A percentile compares a stretch with the other conserved stretches of the same genome.
Evolutionary conservation across 2,797 vertebrate species (phyloP).

Genomic region (Artibeus lituratus): DNA sequence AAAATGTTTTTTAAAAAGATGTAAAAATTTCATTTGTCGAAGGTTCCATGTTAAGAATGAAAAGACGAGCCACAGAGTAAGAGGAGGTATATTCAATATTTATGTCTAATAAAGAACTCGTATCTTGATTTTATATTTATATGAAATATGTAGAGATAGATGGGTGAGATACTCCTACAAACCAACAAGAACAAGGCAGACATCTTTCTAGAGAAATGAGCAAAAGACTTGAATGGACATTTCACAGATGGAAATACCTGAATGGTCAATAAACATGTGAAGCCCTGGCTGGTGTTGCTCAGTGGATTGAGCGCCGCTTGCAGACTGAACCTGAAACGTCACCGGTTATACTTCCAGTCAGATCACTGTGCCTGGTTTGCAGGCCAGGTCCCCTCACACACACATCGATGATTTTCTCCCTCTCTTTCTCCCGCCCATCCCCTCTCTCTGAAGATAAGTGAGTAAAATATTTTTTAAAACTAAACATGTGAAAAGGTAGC

Average conservation of each 20-base stretch:
- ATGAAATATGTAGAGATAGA: neutral
- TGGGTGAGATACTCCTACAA: neutral
- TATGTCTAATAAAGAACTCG: neutral
- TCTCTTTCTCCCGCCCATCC: too few relatives aligned
- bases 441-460: too few relatives aligned
- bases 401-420: too few relatives aligned
- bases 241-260: neutral
- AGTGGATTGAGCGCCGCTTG: too few relatives aligned
- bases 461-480: too few relatives aligned
- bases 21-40: neutral
- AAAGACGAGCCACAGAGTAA: neutral
- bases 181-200: neutral
- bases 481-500: neutral
- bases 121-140: neutral
- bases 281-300: too few relatives aligned
- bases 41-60: neutral
- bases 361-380: too few relatives aligned
- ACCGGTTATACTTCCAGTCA: too few relatives aligned
- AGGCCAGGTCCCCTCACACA: too few relatives aligned
- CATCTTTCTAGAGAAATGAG: neutral
- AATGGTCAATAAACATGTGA: too few relatives aligned
- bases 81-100: neutral
- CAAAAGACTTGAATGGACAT: neutral
- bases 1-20: neutral
- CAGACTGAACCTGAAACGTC: too few relatives aligned